Conservation (phyloP, 2,888 invertebrate species). For the Chalcis sispes region DNA sequence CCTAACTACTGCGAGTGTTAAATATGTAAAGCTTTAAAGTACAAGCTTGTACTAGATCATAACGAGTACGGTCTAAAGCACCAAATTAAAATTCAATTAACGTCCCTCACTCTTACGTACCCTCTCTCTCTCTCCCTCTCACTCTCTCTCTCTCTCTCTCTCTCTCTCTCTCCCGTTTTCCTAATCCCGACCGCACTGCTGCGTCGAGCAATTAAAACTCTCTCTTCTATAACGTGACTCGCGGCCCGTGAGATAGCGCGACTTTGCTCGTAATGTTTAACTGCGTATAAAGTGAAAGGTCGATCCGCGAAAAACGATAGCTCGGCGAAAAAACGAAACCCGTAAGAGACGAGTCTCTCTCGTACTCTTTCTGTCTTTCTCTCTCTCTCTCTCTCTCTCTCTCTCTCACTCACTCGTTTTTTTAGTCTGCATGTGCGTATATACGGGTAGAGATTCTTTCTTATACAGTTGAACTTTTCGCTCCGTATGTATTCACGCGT, state of each 20-base stretch:
- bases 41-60: slow-evolving; percentile 47
- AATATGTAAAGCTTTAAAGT: slow-evolving; percentile 52
- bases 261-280: neutral
- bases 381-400: too few species aligned
- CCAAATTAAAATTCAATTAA: slow-evolving; percentile 56
- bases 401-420: too few species aligned
- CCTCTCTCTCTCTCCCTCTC: slow-evolving; percentile 48
- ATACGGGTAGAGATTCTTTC: too few species aligned
- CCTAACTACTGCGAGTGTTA: slow-evolving; percentile 28
- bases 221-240: slow-evolving; percentile 28
- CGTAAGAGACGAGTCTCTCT: neutral
- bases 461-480: too few species aligned
- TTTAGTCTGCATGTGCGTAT: too few species aligned
- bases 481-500: too few species aligned
- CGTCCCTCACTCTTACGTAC: slow-evolving; percentile 57
- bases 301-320: slow-evolving; percentile 22
- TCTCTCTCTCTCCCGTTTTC: slow-evolving; percentile 52
- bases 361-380: too few species aligned
- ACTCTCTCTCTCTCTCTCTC: slow-evolving; percentile 54
- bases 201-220: slow-evolving; percentile 41
- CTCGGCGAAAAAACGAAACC: neutral
- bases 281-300: slow-evolving; percentile 5
- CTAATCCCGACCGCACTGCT: slow-evolving; percentile 1
- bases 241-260: neutral
- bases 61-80: slow-evolving; percentile 38